Evolutionary conservation across 2,888 invertebrate genomes (phyloP).

Genomic region (Harpagoxenus sublaevis): DNA sequence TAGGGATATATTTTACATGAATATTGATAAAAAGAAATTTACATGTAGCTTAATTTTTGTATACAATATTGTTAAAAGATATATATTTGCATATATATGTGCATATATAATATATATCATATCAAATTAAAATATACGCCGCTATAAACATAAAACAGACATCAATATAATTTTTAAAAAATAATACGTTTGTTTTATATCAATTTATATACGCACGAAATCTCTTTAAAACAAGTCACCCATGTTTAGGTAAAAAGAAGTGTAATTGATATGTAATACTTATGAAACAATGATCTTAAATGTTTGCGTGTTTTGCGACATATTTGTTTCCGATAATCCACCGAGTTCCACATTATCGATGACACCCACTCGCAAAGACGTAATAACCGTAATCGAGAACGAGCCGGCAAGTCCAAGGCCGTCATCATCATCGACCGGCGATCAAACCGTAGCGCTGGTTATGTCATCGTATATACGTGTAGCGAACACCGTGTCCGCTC

Average conservation of each 20-base stretch:
- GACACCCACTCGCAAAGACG: conserved; percentile 39
- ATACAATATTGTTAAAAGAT: not conserved
- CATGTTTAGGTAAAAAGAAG: not conserved
- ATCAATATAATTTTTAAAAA: not conserved
- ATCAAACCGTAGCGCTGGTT: conserved; percentile 78
- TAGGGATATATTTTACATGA: not conserved
- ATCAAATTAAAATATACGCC: not conserved
- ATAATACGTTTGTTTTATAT: not conserved
- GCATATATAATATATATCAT: not conserved
- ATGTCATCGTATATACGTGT: conserved; percentile 75
- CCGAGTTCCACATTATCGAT: conserved; percentile 33
- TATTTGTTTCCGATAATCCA: conserved; percentile 24
- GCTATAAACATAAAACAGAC: not conserved
- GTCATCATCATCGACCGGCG: conserved; percentile 66
- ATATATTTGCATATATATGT: not conserved
- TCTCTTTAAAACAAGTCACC: not conserved
- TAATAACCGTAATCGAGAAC: conserved; percentile 77
- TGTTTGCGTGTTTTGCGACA: not conserved
- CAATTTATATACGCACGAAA: not conserved
- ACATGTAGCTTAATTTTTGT: not conserved
- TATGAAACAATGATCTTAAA: not conserved
- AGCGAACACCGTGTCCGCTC: conserved; percentile 66
- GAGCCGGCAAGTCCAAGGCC: conserved; percentile 81
- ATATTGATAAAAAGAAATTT: not conserved
- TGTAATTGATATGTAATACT: not conserved